Percentiles rank a stretch among this genome's conserved stretches.
phyloP scores from a whole-genome alignment of 2,113 vertebrate genomes.

The Aix galericulata region DNA sequence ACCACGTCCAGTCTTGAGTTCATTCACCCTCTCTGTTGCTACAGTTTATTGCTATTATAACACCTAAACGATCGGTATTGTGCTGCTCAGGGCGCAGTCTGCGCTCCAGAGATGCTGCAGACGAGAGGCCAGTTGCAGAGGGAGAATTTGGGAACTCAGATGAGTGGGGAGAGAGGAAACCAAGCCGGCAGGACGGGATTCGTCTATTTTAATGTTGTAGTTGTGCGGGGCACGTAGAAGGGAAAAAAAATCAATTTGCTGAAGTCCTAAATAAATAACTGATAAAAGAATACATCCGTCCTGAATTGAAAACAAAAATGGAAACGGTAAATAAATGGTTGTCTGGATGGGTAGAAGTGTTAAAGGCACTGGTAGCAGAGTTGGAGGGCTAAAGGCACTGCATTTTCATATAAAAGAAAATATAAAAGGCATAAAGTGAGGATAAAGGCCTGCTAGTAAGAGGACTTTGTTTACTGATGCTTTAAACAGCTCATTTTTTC shows the following conservation, averaged over 20 bases:
- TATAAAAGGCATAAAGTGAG: conserved; percentile 51
- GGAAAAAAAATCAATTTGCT: conserved; percentile 62
- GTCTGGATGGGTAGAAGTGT: neutral
- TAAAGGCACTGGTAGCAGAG: neutral
- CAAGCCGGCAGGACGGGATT: neutral
- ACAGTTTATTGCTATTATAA: neutral
- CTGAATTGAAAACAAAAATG: conserved; percentile 21
- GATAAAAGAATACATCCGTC: conserved; percentile 33
- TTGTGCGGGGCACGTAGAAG: neutral
- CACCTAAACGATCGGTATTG: neutral
- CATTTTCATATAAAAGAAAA: conserved; percentile 61
- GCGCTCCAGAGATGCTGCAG: fast-evolving
- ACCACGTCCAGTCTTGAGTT: too few species aligned
- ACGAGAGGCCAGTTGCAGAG: neutral
- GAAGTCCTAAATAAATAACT: conserved; percentile 46
- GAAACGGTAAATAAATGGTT: conserved; percentile 44
- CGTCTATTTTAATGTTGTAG: neutral
- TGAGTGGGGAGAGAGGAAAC: neutral
- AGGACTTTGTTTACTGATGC: conserved; percentile 49
- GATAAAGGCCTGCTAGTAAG: conserved; percentile 38
- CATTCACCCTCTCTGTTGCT: neutral
- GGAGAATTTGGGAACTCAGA: neutral
- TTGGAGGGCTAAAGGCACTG: conserved; percentile 13
- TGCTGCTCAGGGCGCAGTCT: fast-evolving
- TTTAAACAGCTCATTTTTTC: conserved; percentile 54